A percentile compares a stretch with the other conserved stretches of the same genome.
These are phyloP conservation scores for Lymantria monacha DNA, from an alignment of 2,888 invertebrate genomes.

Conservation along the genomic window DNA sequence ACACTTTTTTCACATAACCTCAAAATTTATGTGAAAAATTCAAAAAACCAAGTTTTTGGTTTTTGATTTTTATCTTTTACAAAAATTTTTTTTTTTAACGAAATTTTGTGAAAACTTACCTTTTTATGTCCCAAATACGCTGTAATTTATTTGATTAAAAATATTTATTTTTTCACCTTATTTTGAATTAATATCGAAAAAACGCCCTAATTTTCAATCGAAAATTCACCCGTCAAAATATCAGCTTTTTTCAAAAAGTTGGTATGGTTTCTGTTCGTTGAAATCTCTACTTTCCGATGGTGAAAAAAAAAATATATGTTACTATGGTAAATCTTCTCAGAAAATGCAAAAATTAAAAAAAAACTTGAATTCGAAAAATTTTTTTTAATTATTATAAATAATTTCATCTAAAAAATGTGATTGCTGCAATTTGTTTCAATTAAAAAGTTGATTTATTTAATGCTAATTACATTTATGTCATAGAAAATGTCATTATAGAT, in stretches of 20 bases:
- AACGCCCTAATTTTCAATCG: slow-evolving; percentile 37
- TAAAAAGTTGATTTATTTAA: too few relatives aligned
- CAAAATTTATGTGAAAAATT: slow-evolving; percentile 10
- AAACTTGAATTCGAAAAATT: too few relatives aligned
- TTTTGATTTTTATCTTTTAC: slow-evolving; percentile 1
- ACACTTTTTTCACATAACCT: slow-evolving; percentile 10
- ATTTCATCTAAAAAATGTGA: slow-evolving; percentile 7
- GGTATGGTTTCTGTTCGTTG: too few relatives aligned
- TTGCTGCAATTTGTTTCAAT: slow-evolving; percentile 8
- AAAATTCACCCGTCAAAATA: too few relatives aligned
- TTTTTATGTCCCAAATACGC: background rate
- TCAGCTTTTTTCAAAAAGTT: too few relatives aligned
- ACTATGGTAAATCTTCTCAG: too few relatives aligned
- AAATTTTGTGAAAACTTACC: background rate
- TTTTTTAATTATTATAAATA: too few relatives aligned
- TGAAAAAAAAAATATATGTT: too few relatives aligned
- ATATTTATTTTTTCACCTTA: slow-evolving; percentile 3
- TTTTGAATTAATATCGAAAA: slow-evolving; percentile 4
- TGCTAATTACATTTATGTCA: too few relatives aligned
- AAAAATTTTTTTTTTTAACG: slow-evolving; percentile 3
- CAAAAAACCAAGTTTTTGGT: background rate
- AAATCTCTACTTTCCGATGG: too few relatives aligned
- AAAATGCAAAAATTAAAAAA: too few relatives aligned
- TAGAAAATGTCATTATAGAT: slow-evolving; percentile 9
- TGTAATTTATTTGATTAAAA: background rate